These are phyloP conservation scores for Gambusia yucatana DNA, from an alignment of 2,797 vertebrate species.

Conservation along the genomic window DNA sequence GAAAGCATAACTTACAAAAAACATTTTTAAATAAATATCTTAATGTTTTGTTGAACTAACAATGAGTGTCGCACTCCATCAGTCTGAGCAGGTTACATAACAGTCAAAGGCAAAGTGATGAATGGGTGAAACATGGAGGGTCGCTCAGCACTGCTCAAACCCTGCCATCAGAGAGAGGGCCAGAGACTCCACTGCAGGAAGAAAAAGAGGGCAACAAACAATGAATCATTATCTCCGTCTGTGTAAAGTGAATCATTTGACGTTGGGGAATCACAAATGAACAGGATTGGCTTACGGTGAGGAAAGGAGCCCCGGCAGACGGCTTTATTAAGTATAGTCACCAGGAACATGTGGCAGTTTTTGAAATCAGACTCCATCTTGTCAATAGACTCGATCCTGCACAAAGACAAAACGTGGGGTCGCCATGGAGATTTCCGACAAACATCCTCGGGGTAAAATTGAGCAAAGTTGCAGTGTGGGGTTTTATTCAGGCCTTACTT, in stretches of 20 bases:
- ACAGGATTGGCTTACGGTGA: constrained; percentile 87
- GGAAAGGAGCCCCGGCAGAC: constrained; percentile 98
- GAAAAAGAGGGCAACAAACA: neutral
- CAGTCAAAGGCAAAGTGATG: neutral
- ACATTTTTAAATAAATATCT: neutral
- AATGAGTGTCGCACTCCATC: neutral
- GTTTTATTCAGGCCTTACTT: constrained; percentile 82
- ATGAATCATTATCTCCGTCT: neutral
- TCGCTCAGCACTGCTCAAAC: constrained; percentile 89
- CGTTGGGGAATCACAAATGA: neutral
- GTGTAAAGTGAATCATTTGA: neutral
- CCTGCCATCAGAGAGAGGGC: constrained; percentile 97
- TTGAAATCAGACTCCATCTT: constrained; percentile 99
- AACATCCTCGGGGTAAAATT: neutral
- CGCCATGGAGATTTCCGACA: neutral
- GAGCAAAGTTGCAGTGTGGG: neutral
- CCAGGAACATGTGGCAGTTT: constrained; percentile 99
- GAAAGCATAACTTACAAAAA: constrained; percentile 4
- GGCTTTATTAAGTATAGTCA: constrained; percentile 96
- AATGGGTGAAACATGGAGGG: neutral
- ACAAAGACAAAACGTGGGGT: constrained; percentile 18
- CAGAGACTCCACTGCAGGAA: constrained; percentile 92
- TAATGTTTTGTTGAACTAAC: neutral
- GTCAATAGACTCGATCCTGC: constrained; percentile 95
- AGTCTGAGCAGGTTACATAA: neutral